Evolutionary conservation across 2,888 invertebrate species (phyloP).

Genomic region (Drosophila peninsularis): DNA sequence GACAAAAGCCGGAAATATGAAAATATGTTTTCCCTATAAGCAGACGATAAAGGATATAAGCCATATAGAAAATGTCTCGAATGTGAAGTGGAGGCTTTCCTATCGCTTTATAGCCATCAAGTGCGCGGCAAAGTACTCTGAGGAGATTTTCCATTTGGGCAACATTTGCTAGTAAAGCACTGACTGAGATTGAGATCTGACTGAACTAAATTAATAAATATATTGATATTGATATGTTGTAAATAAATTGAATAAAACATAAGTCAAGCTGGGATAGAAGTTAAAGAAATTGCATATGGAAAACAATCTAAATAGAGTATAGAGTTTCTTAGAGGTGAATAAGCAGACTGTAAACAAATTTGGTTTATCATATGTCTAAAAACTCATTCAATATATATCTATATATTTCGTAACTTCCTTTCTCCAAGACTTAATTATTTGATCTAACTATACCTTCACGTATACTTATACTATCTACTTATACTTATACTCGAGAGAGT

Average conservation of each 20-base stretch:
- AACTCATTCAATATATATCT: no score
- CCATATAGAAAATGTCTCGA: constrained; percentile 10
- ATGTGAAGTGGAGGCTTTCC: not conserved
- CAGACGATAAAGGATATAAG: constrained; percentile 8
- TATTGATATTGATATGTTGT: not conserved
- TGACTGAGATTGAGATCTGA: not conserved
- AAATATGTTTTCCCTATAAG: constrained; percentile 69
- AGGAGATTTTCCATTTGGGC: not conserved
- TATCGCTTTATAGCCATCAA: constrained; percentile 18
- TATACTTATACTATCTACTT: no score
- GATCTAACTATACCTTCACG: no score
- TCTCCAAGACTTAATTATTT: no score
- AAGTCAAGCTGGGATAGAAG: not conserved
- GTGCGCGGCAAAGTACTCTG: not conserved
- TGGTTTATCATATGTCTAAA: no score
- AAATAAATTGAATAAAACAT: not conserved
- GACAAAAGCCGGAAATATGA: constrained; percentile 74
- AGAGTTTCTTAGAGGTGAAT: no score
- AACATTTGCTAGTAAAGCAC: no score
- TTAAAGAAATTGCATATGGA: not conserved
- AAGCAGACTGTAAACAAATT: no score
- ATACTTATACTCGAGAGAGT: not conserved
- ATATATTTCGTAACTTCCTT: no score
- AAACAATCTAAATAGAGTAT: no score
- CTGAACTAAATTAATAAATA: not conserved